These are phyloP conservation scores for Epistrophe eligans DNA, from an alignment of 2,888 invertebrate genomes.

Conservation along the genomic window DNA sequence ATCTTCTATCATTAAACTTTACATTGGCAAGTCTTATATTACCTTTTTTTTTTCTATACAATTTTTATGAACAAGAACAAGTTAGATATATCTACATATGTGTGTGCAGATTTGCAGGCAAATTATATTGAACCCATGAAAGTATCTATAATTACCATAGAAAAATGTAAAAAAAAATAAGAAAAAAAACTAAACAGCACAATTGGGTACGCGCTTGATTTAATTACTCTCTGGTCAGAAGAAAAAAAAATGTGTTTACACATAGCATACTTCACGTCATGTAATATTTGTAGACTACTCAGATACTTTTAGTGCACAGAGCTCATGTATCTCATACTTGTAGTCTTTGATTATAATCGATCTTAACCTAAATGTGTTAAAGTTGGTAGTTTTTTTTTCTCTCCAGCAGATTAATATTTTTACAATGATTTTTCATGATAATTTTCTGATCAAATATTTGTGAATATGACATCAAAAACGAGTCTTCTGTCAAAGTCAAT, in stretches of 20 bases:
- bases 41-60: slow-evolving; percentile 23
- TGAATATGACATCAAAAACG: slow-evolving; percentile 50
- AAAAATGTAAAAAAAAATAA: slow-evolving; percentile 41
- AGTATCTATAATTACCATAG: slow-evolving; percentile 73
- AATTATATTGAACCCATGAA: slow-evolving; percentile 72
- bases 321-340: slow-evolving; percentile 48
- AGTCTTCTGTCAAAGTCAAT: slow-evolving; percentile 70
- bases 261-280: slow-evolving; percentile 62
- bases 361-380: slow-evolving; percentile 81
- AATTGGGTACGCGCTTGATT: slow-evolving; percentile 74
- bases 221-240: slow-evolving; percentile 59
- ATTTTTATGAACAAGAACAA: slow-evolving; percentile 37
- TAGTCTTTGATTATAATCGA: slow-evolving; percentile 79
- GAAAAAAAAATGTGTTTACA: slow-evolving; percentile 48
- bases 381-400: slow-evolving; percentile 32
- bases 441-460: slow-evolving; percentile 61
- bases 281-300: slow-evolving; percentile 64
- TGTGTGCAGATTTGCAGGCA: slow-evolving; percentile 29
- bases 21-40: slow-evolving; percentile 58
- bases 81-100: not conserved
- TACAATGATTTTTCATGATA: slow-evolving; percentile 69
- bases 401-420: slow-evolving; percentile 56
- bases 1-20: slow-evolving; percentile 64
- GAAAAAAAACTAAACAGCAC: slow-evolving; percentile 40
- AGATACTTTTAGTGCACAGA: slow-evolving; percentile 15